These are phyloP conservation scores for Argyrosomus regius DNA, from an alignment of 2,797 vertebrate genomes.

Conservation along the genomic window DNA sequence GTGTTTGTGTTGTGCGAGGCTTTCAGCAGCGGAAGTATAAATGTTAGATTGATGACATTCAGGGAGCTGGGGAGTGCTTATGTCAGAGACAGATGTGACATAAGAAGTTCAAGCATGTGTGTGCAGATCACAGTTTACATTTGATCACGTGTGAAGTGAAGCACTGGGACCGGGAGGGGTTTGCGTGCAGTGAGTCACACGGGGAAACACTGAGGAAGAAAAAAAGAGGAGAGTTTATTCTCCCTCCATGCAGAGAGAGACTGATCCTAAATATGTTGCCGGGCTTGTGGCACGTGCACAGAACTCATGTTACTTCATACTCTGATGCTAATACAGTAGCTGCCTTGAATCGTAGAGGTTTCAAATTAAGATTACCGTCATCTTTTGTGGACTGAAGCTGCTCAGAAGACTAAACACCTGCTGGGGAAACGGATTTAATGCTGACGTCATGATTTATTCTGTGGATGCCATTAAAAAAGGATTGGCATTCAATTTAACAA, in stretches of 20 bases:
- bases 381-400: background rate
- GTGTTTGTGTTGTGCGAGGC: slow-evolving; percentile 25
- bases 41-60: slow-evolving; percentile 67
- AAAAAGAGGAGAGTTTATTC: slow-evolving; percentile 19
- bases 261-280: slow-evolving; percentile 1
- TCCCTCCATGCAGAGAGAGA: background rate
- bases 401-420: background rate
- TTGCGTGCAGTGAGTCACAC: slow-evolving; percentile 36
- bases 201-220: slow-evolving; percentile 24
- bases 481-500: slow-evolving; percentile 48
- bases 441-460: slow-evolving; percentile 8
- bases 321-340: background rate
- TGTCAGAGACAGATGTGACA: slow-evolving; percentile 32
- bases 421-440: background rate
- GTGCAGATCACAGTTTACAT: slow-evolving; percentile 29
- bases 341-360: background rate
- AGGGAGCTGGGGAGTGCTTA: slow-evolving; percentile 47
- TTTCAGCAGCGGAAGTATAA: slow-evolving; percentile 61
- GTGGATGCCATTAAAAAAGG: slow-evolving; percentile 32
- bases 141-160: slow-evolving; percentile 35
- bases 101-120: slow-evolving; percentile 26
- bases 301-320: slow-evolving; percentile 6
- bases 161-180: background rate
- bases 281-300: slow-evolving; percentile 9
- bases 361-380: slow-evolving; percentile 4